Base-by-base conservation (phyloP, 1,140 invertebrate species). In the Campoletis sonorensis region DNA sequence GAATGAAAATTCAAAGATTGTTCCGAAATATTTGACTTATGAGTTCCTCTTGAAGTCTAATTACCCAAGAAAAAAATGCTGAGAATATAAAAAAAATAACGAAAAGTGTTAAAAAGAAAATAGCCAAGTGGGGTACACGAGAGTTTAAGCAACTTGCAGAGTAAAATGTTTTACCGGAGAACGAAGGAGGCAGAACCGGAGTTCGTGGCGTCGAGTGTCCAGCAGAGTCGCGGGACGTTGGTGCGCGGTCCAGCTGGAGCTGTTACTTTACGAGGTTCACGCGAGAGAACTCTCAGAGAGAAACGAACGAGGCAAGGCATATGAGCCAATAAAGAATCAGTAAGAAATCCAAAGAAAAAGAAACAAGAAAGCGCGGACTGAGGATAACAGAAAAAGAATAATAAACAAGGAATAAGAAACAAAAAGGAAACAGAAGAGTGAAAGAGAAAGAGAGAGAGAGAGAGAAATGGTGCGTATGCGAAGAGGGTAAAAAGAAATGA, bases 241-340 rank as follows among this genome's bases (percentile, higher is more conserved):
- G 40, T 45, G 11, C 40, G 40, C 40, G 40, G 7, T 45, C 40
- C 51, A 54, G 51, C 51, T 54, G 40, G 40, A 45, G 40, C 40
- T 45, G 40, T 45, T 45, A 45, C 40, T 45, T 45, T 73, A 77
- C 73, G 73, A 77, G 73, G 51, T 77, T 77, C 73, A 21, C 73
- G 54, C 73, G 27, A 58, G 16, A 21, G 61, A 64, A 23, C 26
- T 37, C 54, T 15, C 54, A 21, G 61, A 23, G 72, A 77, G 73
- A 77, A 77, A 77, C 73, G 73, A 77, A 77, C 51, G 73, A 77
- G 54, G 21, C 23, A 75, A 54, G 15, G 33, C 37, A 45, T 33
- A 58, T 26, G 72, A 75, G 72, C 72, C 72, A 75, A 75, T 75
- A 77, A 67, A 82, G 68, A 40, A 84, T 40, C 76, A n/a, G 79